These are phyloP conservation scores for Nemotelus nigrinus DNA, from an alignment of 2,888 invertebrate genomes.

Conservation along the genomic window DNA sequence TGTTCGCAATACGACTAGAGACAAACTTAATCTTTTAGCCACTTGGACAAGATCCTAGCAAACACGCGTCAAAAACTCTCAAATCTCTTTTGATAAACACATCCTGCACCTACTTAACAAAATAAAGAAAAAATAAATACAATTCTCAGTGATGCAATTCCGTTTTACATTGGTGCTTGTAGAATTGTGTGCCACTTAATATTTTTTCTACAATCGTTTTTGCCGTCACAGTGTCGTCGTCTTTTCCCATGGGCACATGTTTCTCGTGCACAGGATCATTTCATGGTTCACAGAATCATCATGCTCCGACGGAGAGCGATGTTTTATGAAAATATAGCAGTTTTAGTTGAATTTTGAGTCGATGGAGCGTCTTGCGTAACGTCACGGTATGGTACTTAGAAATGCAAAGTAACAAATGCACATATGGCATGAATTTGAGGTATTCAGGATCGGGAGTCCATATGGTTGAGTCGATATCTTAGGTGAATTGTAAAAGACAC, in stretches of 20 bases:
- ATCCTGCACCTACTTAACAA: conserved; percentile 13
- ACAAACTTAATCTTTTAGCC: background rate
- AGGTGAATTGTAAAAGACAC: too few species aligned
- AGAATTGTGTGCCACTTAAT: too few species aligned
- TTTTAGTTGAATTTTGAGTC: conserved; percentile 28
- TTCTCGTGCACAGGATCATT: conserved; percentile 45
- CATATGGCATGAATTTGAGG: conserved; percentile 19
- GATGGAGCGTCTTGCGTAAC: conserved; percentile 14
- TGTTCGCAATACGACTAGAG: background rate
- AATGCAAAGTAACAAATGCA: conserved; percentile 30
- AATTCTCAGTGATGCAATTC: conserved; percentile 42
- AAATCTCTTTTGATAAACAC: too few species aligned
- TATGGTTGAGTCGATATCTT: background rate
- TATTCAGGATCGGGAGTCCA: background rate
- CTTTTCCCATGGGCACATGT: conserved; percentile 46
- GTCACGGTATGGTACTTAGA: background rate
- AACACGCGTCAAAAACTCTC: too few species aligned
- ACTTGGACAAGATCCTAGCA: too few species aligned
- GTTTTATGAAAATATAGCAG: conserved; percentile 21
- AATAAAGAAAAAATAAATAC: conserved; percentile 34
- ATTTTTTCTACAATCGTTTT: too few species aligned
- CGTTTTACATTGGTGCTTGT: background rate
- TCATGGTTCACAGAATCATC: conserved; percentile 49
- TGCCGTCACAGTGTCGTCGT: background rate
- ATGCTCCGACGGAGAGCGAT: conserved; percentile 36